Evolutionary conservation across 2,888 invertebrate species (phyloP), one percentile per base, ranked within the genome.

Genomic region (Aspidiotus rigidus): DNA sequence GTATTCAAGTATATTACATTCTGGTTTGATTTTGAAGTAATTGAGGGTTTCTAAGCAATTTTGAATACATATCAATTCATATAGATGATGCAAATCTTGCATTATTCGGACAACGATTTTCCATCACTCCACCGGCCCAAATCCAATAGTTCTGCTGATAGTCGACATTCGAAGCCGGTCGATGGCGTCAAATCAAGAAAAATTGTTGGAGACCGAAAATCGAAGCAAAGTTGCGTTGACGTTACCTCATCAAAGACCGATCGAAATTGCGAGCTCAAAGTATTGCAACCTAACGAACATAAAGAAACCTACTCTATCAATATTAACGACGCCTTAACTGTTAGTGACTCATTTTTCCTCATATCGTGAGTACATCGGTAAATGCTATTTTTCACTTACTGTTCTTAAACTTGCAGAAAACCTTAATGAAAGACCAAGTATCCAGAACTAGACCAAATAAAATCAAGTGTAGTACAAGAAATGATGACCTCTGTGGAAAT

Each of bases 41-140:
- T 11, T 49, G 11, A 49, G 6, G 10, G 5, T 6, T 49, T n/a
- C 6, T 49, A 2, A 11, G n/a, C 6, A 49, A 13, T 13, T 49
- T 11, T 49, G 49, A 49, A 49, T 13, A 11, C 3, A n/a, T n/a
- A n/a, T n/a, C n/a, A n/a, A n/a, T n/a, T n/a, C 49, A 6, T 39
- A 1, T 17, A 55, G 3, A 54, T 55, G 8, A 64, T 40, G 17
- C 28, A 15, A 55, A 59, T 67, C 5, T 49, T 67, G 53, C 41
- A 60, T 39, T 67, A 67, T 16, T 67, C 60, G 13, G 67, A 67
- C 15, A 49, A 49, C 28, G 67, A 67, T 39, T 67, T 67, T 28
- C 67, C 67, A 6, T 15, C 10, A 0, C 49, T 67, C 13, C 49
- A 49, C 56, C 28, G 28, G 28, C 28, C 28, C 5, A n/a, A n/a